phyloP scores from a whole-genome alignment of 1,140 invertebrate species.

The Drosophila tsacasi region DNA sequence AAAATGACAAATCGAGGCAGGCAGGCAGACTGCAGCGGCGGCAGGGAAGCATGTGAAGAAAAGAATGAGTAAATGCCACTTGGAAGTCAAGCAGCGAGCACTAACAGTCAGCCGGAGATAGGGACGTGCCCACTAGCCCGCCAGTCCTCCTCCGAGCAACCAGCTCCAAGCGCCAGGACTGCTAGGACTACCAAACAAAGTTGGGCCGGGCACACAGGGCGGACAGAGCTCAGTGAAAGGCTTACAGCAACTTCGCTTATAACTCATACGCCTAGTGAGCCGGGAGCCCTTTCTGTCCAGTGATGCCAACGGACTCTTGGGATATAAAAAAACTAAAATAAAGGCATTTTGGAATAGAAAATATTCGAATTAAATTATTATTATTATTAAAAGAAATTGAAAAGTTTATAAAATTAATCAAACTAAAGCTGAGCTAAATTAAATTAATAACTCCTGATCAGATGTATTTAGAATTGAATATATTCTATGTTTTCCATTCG shows the following conservation, averaged over 20 bases:
- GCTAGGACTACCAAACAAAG: constrained; percentile 8
- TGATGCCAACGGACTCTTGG: constrained; percentile 5
- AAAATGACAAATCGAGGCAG: constrained; percentile 80
- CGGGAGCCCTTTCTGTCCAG: constrained; percentile 17
- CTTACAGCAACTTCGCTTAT: constrained; percentile 72
- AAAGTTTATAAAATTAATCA: too few species aligned
- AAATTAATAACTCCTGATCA: too few species aligned
- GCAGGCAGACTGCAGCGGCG: constrained; percentile 58
- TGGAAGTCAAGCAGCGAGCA: constrained; percentile 76
- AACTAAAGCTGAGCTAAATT: too few species aligned
- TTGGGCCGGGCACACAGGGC: constrained; percentile 26
- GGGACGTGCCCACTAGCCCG: constrained; percentile 56
- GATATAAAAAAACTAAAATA: neutral
- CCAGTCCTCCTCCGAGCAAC: constrained; percentile 1
- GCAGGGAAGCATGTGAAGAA: constrained; percentile 38
- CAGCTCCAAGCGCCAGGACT: neutral
- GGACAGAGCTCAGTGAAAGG: constrained; percentile 55
- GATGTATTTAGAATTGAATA: too few species aligned
- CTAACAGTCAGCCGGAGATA: constrained; percentile 71
- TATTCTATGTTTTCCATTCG: neutral
- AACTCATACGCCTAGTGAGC: constrained; percentile 75
- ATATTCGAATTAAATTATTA: neutral
- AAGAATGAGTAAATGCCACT: constrained; percentile 81
- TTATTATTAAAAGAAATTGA: neutral
- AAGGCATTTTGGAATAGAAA: neutral